These are phyloP conservation scores for Vipera latastei DNA, from an alignment of 2,797 vertebrate genomes.

Conservation along the genomic window DNA sequence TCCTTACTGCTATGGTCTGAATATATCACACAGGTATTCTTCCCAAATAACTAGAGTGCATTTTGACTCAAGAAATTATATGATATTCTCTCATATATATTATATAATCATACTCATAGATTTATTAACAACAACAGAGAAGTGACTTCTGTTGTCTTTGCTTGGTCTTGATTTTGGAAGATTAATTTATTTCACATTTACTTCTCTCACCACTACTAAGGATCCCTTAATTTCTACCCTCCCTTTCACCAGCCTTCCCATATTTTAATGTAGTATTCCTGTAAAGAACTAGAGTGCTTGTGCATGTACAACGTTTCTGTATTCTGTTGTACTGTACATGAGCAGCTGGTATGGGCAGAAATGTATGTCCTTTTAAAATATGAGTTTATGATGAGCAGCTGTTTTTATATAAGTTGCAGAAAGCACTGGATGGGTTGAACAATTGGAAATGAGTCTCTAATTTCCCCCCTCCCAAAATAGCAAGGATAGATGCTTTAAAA, in stretches of 20 bases:
- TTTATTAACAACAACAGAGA: not conserved
- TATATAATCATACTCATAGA: not conserved
- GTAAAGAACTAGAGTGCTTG: not conserved
- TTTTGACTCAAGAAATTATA: not conserved
- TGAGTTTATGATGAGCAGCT: not conserved
- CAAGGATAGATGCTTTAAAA: not conserved
- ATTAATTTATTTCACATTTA: not conserved
- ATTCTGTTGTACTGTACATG: not conserved
- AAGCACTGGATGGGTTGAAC: not conserved
- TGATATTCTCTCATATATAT: not conserved
- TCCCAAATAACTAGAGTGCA: not conserved
- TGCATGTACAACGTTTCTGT: not conserved
- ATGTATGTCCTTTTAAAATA: not conserved
- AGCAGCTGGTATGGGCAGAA: not conserved
- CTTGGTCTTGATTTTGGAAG: not conserved
- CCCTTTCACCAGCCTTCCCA: not conserved
- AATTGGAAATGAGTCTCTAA: not conserved
- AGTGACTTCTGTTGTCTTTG: not conserved
- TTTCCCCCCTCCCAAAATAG: not conserved
- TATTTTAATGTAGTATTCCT: not conserved
- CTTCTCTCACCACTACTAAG: not conserved
- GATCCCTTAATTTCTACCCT: not conserved
- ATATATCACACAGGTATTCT: not conserved
- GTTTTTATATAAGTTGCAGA: conserved; percentile 16
- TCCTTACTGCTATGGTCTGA: not conserved